Base-by-base conservation (phyloP, 1,140 invertebrate genomes). In the Neuroterus valhalla region DNA sequence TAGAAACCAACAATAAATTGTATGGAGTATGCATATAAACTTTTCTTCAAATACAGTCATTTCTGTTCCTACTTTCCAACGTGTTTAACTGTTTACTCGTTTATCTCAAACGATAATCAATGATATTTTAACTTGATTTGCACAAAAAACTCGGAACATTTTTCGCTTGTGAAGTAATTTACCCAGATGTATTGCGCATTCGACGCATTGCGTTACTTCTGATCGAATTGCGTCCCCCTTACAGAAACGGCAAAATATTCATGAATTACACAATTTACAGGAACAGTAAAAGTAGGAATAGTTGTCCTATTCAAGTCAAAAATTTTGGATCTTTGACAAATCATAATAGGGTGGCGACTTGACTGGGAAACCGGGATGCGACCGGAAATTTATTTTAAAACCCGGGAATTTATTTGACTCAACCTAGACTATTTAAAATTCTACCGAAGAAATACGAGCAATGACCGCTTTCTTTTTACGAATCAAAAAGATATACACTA, bases 231-330 rank as follows among this genome's bases (percentile, higher is more conserved):
- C 52, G 52, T 62, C 31, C 26, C 3, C 21, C 17, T 62, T 62
- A 62, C 31, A 62, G 15, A 62, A 62, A 62, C 52, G 23, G 31
- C 46, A n/a, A 48, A 48, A 48, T n/a, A 62, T 62, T 62, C 52
- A 62, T 62, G 52, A 62, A 62, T 62, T 62, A 21, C 52, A 62
- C 12, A 62, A 31, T 62, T 26, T 21, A 62, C 52, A 55, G 52
- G 31, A 62, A 31, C 52, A 26, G 52, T 15, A 62, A 14, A 31
- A 15, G 14, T 14, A 62, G 52, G 31, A 62, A 11, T 50, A 50
- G n/a, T 17, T 19, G 17, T 19, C 15, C 46, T 50, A 17, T 50
- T 17, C n/a, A 8, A 11, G 23, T 1, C 1, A 62, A 62, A 23
- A 62, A 31, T 15, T 26, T 11, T 15, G 14, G 15, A 62, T 31